These are phyloP conservation scores for Eumerus sabulonum DNA, from an alignment of 2,888 invertebrate species.

Conservation along the genomic window DNA sequence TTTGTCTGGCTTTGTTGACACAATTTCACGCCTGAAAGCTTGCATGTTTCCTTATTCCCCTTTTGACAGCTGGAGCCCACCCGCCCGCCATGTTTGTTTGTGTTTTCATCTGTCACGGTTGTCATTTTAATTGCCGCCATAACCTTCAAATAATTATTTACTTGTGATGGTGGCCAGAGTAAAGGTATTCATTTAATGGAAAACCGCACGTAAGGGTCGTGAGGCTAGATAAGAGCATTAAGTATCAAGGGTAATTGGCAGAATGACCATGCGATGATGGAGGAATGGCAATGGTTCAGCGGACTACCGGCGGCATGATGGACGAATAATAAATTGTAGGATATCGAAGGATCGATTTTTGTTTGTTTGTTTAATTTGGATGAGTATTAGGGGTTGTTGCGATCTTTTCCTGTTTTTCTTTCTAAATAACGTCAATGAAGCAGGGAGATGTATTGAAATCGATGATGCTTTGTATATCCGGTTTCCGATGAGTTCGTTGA, in stretches of 20 bases:
- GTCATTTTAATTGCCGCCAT: conserved; percentile 44
- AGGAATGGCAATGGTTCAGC: conserved; percentile 1
- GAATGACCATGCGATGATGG: conserved; percentile 11
- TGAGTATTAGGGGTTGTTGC: conserved; percentile 10
- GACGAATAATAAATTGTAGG: conserved; percentile 8
- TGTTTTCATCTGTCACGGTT: conserved; percentile 5
- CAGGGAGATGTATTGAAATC: too few species aligned
- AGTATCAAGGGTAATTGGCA: conserved; percentile 53
- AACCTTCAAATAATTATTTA: conserved; percentile 26
- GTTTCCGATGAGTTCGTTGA: too few species aligned
- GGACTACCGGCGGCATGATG: conserved; percentile 1
- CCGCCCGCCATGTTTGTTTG: neutral
- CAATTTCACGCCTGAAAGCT: conserved; percentile 31
- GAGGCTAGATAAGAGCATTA: conserved; percentile 37
- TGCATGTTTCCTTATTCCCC: conserved; percentile 5
- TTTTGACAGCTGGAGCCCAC: conserved; percentile 32
- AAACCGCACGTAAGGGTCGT: conserved; percentile 20
- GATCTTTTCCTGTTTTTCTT: too few species aligned
- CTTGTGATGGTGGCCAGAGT: conserved; percentile 40
- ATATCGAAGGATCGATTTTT: too few species aligned
- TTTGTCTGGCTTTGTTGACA: conserved; percentile 5
- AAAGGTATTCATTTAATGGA: conserved; percentile 36
- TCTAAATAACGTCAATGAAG: too few species aligned
- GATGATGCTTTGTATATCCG: too few species aligned
- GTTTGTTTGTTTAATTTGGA: neutral